Conservation (phyloP, 2,797 vertebrate genomes). For the Caiman crocodilus region DNA sequence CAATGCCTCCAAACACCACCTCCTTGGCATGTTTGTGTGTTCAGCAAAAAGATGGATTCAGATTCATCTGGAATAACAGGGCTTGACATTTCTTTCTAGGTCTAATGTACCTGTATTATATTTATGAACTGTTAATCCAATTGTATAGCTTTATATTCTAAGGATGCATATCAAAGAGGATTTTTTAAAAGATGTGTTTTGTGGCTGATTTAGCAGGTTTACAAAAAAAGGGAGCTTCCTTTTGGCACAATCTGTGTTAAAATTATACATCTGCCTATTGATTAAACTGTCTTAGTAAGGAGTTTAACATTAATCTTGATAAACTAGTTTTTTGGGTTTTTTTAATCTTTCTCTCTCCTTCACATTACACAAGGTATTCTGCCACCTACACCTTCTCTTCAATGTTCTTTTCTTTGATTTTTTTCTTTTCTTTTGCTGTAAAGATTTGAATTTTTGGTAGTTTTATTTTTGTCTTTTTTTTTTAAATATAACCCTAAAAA, state of each 20-base stretch:
- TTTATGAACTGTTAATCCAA: slow-evolving; percentile 10
- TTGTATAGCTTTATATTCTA: background rate
- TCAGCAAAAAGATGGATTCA: background rate
- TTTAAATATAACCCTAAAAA: background rate
- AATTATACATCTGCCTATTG: background rate
- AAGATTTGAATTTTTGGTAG: background rate
- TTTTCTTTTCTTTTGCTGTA: slow-evolving; percentile 21
- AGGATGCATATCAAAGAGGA: background rate
- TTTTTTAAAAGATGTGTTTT: background rate
- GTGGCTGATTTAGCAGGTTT: background rate
- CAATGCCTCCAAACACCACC: background rate
- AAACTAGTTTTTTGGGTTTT: background rate
- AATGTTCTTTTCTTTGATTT: accelerated
- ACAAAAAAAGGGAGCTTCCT: background rate
- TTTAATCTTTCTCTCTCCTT: background rate
- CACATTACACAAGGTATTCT: background rate
- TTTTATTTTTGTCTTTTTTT: slow-evolving; percentile 15
- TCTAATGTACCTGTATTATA: slow-evolving; percentile 1
- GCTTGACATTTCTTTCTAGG: background rate
- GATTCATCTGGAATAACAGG: background rate
- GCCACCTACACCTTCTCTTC: background rate
- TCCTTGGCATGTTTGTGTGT: background rate
- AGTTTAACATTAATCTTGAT: background rate
- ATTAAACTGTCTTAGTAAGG: slow-evolving; percentile 15
- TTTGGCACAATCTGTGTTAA: slow-evolving; percentile 9